A percentile compares a stretch with the other conserved stretches of the same genome.
Conservation (phyloP, 2,888 invertebrate genomes). For the Blastobasis adustella region DNA sequence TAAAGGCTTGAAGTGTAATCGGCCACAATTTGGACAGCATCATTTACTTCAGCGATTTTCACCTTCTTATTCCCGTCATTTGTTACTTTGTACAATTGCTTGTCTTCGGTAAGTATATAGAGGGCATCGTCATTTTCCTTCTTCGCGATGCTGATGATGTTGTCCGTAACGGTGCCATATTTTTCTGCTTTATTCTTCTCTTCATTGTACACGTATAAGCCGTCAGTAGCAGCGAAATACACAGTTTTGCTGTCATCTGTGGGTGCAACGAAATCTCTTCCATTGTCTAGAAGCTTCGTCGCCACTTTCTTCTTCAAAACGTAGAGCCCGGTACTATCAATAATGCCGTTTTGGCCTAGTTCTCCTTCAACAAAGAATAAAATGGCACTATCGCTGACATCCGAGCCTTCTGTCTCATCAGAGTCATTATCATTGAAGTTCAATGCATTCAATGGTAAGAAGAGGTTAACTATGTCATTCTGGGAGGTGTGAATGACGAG, state of each 20-base stretch:
- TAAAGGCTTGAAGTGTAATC: conserved; percentile 45
- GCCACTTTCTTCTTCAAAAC: conserved; percentile 20
- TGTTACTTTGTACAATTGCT: conserved; percentile 42
- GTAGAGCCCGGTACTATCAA: conserved; percentile 30
- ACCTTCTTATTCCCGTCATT: conserved; percentile 41
- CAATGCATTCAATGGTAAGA: conserved; percentile 28
- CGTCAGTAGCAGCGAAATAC: conserved; percentile 39
- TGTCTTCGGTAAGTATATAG: conserved; percentile 41
- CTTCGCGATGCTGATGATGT: conserved; percentile 34
- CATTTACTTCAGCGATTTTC: conserved; percentile 27
- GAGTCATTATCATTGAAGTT: conserved; percentile 23
- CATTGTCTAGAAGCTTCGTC: conserved; percentile 32
- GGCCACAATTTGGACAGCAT: conserved; percentile 41
- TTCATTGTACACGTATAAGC: conserved; percentile 34
- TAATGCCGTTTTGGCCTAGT: conserved; percentile 16
- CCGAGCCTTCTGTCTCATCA: conserved; percentile 12
- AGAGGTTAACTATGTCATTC: conserved; percentile 30
- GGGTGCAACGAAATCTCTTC: conserved; percentile 30
- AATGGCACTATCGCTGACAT: conserved; percentile 2
- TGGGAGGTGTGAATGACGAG: conserved; percentile 24
- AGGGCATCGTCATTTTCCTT: conserved; percentile 28
- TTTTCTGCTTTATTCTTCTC: conserved; percentile 29
- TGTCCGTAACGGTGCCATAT: conserved; percentile 40
- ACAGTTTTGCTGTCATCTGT: conserved; percentile 25
- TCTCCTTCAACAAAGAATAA: conserved; percentile 35